Evolutionary conservation across 1,140 invertebrate genomes (phyloP).

Genomic region (Papilio polytes): DNA sequence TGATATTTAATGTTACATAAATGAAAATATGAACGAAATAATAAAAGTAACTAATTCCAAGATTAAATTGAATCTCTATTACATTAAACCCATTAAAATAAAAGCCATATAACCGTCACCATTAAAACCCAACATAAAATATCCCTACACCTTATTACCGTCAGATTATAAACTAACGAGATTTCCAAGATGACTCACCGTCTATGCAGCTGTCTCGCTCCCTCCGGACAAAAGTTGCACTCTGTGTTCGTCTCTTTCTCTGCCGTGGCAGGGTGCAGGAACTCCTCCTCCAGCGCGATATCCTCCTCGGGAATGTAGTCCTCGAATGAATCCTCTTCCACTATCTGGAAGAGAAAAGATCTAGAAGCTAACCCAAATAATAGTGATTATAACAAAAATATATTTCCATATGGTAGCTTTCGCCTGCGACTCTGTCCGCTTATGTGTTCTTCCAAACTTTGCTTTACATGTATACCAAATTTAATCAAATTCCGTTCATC

Average conservation of each 20-base stretch:
- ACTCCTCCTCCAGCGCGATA: slow-evolving; percentile 71
- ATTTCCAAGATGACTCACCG: slow-evolving; percentile 52
- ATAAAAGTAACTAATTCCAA: no score
- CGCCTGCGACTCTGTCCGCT: no score
- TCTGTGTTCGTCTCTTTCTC: slow-evolving; percentile 98
- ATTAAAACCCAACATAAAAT: not conserved
- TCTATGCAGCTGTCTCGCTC: slow-evolving; percentile 84
- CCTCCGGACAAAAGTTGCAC: slow-evolving; percentile 93
- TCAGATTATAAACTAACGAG: not conserved
- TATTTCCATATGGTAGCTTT: no score
- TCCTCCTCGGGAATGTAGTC: slow-evolving; percentile 83
- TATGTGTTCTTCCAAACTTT: no score
- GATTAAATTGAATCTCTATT: not conserved
- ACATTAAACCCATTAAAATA: not conserved
- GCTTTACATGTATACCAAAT: no score
- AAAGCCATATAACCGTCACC: not conserved
- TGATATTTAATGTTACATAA: no score
- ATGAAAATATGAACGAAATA: no score
- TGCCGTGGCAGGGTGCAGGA: slow-evolving; percentile 82
- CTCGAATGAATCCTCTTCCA: slow-evolving; percentile 84
- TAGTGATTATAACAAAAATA: no score
- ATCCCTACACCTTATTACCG: not conserved
- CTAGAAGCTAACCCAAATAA: no score
- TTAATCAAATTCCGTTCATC: no score
- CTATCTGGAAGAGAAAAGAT: slow-evolving; percentile 64